Conservation (phyloP, 2,113 vertebrate species). For the Otus sunia region DNA sequence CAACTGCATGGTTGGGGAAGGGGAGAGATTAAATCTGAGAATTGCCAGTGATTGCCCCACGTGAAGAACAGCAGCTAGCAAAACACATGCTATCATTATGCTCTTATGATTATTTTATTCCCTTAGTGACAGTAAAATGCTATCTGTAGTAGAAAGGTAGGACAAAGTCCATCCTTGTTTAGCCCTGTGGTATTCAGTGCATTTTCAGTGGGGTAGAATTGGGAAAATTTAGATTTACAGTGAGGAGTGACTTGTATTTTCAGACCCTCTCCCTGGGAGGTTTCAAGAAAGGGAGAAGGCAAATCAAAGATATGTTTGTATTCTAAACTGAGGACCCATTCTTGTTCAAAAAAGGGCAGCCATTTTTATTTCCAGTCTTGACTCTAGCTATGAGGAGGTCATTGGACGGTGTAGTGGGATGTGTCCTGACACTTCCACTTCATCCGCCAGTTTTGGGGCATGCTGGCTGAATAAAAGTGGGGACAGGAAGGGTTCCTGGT, state of each 20-base stretch:
- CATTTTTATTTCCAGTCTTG: not conserved
- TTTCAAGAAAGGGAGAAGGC: not conserved
- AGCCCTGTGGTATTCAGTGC: not conserved
- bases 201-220: not conserved
- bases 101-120: slow-evolving; percentile 63
- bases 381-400: not conserved
- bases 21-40: slow-evolving; percentile 55
- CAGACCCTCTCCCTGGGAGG: not conserved
- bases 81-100: slow-evolving; percentile 48
- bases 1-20: slow-evolving; percentile 43
- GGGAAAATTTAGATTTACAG: not conserved
- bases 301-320: not conserved
- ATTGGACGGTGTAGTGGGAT: not conserved
- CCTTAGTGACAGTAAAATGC: slow-evolving; percentile 39
- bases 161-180: slow-evolving; percentile 31
- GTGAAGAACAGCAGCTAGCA: slow-evolving; percentile 51
- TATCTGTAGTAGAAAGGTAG: slow-evolving; percentile 41
- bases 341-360: not conserved
- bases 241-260: not conserved
- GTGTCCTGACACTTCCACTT: not conserved
- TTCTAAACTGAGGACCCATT: not conserved
- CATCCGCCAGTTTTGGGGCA: not conserved
- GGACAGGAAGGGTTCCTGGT: not conserved
- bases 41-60: slow-evolving; percentile 56
- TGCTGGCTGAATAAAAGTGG: not conserved